A percentile compares a stretch with the other conserved stretches of the same genome.
phyloP scores from a whole-genome alignment of 2,113 vertebrate species.

The Pyrgilauda ruficollis region DNA sequence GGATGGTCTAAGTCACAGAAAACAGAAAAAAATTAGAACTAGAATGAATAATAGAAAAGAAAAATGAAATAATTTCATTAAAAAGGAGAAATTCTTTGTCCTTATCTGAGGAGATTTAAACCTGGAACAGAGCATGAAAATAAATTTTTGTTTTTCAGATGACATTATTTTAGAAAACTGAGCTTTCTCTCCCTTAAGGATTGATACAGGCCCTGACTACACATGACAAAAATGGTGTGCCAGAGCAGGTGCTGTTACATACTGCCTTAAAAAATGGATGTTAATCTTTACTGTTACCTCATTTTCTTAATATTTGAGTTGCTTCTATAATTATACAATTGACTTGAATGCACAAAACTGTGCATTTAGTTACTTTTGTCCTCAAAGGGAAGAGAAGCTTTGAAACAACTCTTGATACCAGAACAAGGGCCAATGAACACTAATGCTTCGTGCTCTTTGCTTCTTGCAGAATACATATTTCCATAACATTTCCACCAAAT shows the following conservation, averaged over 20 bases:
- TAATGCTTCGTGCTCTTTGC: background rate
- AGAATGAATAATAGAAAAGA: background rate
- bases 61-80: background rate
- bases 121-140: background rate
- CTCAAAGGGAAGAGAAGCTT: background rate
- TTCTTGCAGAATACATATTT: constrained; percentile 14
- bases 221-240: background rate
- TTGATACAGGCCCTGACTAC: too few species aligned
- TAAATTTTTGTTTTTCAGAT: background rate
- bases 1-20: background rate
- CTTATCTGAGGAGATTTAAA: background rate
- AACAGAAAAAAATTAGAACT: background rate
- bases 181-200: background rate
- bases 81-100: background rate
- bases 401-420: background rate
- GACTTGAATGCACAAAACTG: background rate
- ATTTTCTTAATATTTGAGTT: background rate
- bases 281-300: background rate
- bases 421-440: background rate
- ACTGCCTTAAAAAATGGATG: background rate
- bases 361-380: background rate
- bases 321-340: background rate
- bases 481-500: background rate
- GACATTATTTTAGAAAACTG: background rate
- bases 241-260: background rate